These are phyloP conservation scores for Phenganax marumi DNA, from an alignment of 92 coral and sea anemone species.

Conservation along the genomic window DNA sequence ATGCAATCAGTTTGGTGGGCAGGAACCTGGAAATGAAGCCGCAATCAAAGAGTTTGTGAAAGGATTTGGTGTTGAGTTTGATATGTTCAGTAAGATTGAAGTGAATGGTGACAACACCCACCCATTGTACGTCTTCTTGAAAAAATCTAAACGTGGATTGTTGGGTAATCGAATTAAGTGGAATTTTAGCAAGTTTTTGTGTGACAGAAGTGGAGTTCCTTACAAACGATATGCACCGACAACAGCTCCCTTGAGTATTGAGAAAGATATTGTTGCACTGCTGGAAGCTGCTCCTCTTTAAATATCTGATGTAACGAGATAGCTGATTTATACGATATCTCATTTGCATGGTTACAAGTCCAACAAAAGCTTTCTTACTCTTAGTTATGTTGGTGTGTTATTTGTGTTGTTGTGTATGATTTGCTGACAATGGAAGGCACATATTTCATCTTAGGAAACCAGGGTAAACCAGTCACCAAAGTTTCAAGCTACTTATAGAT, in stretches of 20 bases:
- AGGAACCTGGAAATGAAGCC: conserved; percentile 78
- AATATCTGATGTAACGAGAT: not conserved
- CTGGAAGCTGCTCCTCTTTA: conserved; percentile 48
- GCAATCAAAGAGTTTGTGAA: conserved; percentile 89
- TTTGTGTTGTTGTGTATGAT: not conserved
- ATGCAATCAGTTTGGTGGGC: conserved; percentile 91
- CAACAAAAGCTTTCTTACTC: too few species aligned
- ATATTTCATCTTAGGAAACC: too few species aligned
- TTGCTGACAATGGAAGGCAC: not conserved
- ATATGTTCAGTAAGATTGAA: conserved; percentile 87
- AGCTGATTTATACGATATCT: too few species aligned
- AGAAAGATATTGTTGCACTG: conserved; percentile 74
- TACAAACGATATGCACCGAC: conserved; percentile 86
- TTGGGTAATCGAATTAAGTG: conserved; percentile 84
- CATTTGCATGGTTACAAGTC: too few species aligned
- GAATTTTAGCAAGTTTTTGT: conserved; percentile 94
- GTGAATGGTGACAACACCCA: conserved; percentile 83
- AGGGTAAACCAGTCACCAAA: too few species aligned
- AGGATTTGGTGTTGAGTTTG: conserved; percentile 76
- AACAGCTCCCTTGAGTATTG: conserved; percentile 70
- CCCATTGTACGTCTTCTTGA: conserved; percentile 81
- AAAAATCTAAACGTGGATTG: conserved; percentile 78
- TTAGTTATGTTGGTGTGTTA: not conserved
- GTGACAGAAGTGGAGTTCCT: conserved; percentile 82
- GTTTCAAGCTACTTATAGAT: too few species aligned